Conservation (phyloP, 1,140 invertebrate species). For the Cherax destructor region DNA sequence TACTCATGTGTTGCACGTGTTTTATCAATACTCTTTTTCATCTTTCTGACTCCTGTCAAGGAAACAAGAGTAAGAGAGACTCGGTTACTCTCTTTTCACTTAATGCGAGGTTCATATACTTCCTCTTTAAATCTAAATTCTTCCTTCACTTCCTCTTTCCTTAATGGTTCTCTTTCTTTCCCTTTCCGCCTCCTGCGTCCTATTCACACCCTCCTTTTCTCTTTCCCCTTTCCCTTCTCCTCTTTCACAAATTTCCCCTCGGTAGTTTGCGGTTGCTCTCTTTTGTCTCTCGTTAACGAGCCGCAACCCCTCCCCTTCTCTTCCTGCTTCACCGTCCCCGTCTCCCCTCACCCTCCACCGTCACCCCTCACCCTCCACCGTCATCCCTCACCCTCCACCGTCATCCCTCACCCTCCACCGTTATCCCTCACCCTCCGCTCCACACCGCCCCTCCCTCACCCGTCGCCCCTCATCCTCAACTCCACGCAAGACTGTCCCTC, state of each 20-base stretch:
- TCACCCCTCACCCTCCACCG: not conserved
- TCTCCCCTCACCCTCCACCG: not conserved
- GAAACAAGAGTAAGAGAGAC: too few relatives aligned
- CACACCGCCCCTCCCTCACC: not conserved
- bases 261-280: not conserved
- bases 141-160: too few relatives aligned
- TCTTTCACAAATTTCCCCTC: not conserved
- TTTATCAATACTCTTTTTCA: too few relatives aligned
- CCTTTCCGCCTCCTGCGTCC: not conserved
- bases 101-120: too few relatives aligned
- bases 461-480: not conserved
- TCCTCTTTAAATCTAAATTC: too few relatives aligned
- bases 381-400: not conserved
- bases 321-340: not conserved
- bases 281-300: too few relatives aligned
- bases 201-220: not conserved
- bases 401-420: not conserved
- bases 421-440: not conserved
- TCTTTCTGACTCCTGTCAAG: too few relatives aligned
- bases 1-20: too few relatives aligned
- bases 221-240: not conserved
- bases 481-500: not conserved
- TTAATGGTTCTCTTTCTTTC: not conserved
- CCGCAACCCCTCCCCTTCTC: not conserved
- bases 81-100: too few relatives aligned